Conservation (phyloP, 1,140 invertebrate species). For the Pseudomyrmex gracilis region DNA sequence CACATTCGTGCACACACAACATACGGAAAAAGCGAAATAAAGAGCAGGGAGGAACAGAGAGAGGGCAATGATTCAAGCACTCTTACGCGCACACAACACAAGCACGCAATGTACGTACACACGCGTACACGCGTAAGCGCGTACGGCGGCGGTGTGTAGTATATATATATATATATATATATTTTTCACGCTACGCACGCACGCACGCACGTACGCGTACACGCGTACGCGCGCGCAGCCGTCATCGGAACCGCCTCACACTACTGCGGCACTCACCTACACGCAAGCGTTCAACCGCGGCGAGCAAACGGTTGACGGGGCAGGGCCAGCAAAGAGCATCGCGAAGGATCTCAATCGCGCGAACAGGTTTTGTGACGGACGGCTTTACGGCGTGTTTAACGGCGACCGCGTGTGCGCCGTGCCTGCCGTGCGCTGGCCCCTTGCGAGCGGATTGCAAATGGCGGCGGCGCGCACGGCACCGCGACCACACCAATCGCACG, state of each 20-base stretch:
- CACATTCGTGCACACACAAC: too few species aligned
- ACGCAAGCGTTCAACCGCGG: neutral
- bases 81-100: conserved; percentile 27
- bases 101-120: neutral
- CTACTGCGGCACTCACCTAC: neutral
- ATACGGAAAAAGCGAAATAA: neutral
- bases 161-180: too few species aligned
- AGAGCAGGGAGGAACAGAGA: neutral
- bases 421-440: conserved; percentile 42
- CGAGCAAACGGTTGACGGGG: neutral
- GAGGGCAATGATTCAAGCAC: conserved; percentile 24
- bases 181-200: neutral
- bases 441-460: conserved; percentile 43
- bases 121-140: neutral
- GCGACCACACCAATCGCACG: neutral
- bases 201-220: neutral
- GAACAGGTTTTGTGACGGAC: conserved; percentile 33
- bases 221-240: neutral
- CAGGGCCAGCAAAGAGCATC: conserved; percentile 15
- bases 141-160: too few species aligned
- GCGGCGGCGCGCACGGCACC: conserved; percentile 2
- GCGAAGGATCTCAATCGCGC: conserved; percentile 53
- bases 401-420: conserved; percentile 44
- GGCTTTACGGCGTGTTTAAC: conserved; percentile 38
- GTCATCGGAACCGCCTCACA: neutral